Evolutionary conservation across 2,797 vertebrate species (phyloP), one percentile per base, ranked within the genome.

Genomic region (Petrocephalus sullivani): DNA sequence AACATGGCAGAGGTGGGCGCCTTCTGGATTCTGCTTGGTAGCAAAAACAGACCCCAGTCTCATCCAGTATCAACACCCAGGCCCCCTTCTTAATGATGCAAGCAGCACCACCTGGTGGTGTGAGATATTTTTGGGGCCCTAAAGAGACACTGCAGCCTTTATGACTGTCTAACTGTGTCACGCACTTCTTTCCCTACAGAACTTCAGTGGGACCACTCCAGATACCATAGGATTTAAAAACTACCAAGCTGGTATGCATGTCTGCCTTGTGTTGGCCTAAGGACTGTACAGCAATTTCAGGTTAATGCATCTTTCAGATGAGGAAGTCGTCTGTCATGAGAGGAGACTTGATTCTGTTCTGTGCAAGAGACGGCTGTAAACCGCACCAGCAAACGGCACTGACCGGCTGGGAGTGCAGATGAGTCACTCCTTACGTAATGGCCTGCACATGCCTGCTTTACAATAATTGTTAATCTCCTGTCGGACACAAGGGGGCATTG

Each of bases 1-100:
- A 98, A 98, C 93, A 97, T 99, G 97, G 97, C 96, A 1, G 98
- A 99, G 98, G 98, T 99, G 95, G 60, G 94, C 51, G 41, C 16
- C 0, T 33, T 57, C 21, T 57, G 12, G 9, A 53, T 86, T 5
- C 14, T 49, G 37, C 28, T 1, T 7, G 4, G 60, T n/a, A 49
- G 46, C 46, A 49, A 49, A 49, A 49, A 49, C 23, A 67, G 61
- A 67, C 23, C 23, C 9, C 64, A 5, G 64, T 71, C 28, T 28
- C 64, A 71, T 71, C 64, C 28, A 71, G 21, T 54, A 54, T 84
- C 5, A 7, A 16, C 46, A 23, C n/a, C 41, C 37, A 16, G 64
- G 10, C 37, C 6, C 7, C 16, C 16, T 7, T 78, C 71, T 78
- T 46, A 5, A 23, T 23, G 41, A 46, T 23, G 46, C 81, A 28